Evolutionary conservation across 2,888 invertebrate genomes (phyloP).

Genomic region (Tiphia femorata): DNA sequence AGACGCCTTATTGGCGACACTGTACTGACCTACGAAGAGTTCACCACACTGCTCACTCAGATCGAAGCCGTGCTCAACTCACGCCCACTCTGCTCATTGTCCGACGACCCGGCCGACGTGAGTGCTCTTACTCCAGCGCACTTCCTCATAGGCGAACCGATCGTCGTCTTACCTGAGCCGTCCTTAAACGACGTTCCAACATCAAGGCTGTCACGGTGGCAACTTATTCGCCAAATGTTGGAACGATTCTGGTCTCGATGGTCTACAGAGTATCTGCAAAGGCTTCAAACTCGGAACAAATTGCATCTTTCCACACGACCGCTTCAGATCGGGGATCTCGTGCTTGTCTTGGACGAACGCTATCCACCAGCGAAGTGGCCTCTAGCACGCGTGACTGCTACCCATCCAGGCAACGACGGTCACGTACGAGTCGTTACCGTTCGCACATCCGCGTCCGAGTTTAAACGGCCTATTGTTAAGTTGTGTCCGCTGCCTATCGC

Average conservation of each 20-base stretch:
- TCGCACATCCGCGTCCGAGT: constrained; percentile 26
- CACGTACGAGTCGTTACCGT: too few relatives aligned
- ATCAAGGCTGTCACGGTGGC: constrained; percentile 26
- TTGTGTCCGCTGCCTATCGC: too few relatives aligned
- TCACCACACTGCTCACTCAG: not conserved
- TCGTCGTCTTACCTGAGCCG: constrained; percentile 40
- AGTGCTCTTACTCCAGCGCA: not conserved
- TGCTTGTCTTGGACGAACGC: constrained; percentile 22
- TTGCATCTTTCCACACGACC: too few relatives aligned
- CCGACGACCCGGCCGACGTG: not conserved
- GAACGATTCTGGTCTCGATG: constrained; percentile 23
- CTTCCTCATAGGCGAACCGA: constrained; percentile 17
- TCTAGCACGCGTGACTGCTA: constrained; percentile 25
- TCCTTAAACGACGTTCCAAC: constrained; percentile 27
- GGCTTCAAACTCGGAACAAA: constrained; percentile 9
- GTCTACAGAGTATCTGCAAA: constrained; percentile 16
- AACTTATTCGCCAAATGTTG: not conserved
- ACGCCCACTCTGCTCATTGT: not conserved
- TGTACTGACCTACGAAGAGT: not conserved
- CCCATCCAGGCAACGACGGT: constrained; percentile 44
- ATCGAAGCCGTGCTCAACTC: constrained; percentile 2
- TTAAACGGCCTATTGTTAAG: constrained; percentile 32
- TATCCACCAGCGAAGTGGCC: constrained; percentile 36
- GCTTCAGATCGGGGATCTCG: constrained; percentile 11
- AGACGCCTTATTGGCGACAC: not conserved